Base-by-base conservation (phyloP, 2,888 invertebrate species). In the Dynastes maya region DNA sequence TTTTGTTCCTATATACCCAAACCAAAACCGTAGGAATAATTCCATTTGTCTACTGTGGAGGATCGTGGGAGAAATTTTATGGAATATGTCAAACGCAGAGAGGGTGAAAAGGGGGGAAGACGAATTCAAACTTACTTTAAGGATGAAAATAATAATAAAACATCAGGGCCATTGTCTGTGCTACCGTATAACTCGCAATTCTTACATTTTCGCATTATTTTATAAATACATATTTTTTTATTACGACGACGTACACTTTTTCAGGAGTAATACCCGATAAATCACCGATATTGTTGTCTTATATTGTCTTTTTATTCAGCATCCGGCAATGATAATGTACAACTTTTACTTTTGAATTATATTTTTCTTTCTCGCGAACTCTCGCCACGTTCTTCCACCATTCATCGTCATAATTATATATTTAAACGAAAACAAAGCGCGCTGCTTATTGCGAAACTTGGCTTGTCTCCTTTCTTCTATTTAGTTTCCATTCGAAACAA, bases 161-260 rank as follows among this genome's bases (percentile, higher is more conserved):
- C 80, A 82, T 82, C 63, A 80, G 78, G 80, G 72, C 65, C 80
- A 78, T 79, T 81, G 80, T 55, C 16, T 16, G 11, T 55, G 45
- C 8, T 45, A 45, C 45, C 9, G 45, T 11, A 45, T 45, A 45
- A 45, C 45, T 45, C 45, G n/a, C 53, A 77, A 78, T 58, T 80
- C 80, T 80, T 81, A 80, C 81, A 80, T 81, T 29, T 29, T 68
- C 51, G 29, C 68, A 49, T 68, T 45, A 68, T 68, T 68, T 51
- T 68, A 68, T 49, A 68, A 68, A 68, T 68, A 68, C 45, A 45
- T 45, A 45, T 45, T 49, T 68, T 68, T 68, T 65, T 65, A 65
- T 65, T 65, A 65, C 40, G 32, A 40, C 32, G 13, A 65, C 53
- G 45, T 65, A 37, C 65, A 13, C 65, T 16, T 45, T 49, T 68